Evolutionary conservation across 2,888 invertebrate species (phyloP).

Genomic region (Aporophyla nigra): DNA sequence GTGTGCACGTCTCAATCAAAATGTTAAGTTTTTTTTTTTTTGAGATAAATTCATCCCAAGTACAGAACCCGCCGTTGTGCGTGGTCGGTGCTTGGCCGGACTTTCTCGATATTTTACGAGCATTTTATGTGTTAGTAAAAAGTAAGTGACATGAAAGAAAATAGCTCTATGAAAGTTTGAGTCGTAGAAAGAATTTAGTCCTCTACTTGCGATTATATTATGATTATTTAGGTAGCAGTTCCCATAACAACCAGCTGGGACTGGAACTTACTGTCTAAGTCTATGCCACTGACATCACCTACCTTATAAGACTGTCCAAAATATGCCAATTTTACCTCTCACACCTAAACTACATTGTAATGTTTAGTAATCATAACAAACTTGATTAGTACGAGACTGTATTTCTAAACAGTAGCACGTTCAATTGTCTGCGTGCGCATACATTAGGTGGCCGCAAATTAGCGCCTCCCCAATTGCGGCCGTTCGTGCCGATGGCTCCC

Average conservation of each 20-base stretch:
- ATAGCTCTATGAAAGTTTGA: background rate
- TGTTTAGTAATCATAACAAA: background rate
- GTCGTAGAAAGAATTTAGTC: background rate
- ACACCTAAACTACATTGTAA: too few relatives aligned
- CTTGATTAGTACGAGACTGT: background rate
- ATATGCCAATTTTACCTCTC: background rate
- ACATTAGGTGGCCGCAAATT: conserved; percentile 54
- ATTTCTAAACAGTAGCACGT: conserved; percentile 13
- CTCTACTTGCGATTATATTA: background rate
- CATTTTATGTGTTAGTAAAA: background rate
- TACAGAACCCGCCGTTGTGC: too few relatives aligned
- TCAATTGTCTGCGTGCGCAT: conserved; percentile 8
- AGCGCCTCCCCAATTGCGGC: conserved; percentile 40
- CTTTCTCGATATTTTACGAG: background rate
- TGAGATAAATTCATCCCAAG: too few relatives aligned
- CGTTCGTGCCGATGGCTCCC: conserved; percentile 33
- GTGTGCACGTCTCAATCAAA: too few relatives aligned
- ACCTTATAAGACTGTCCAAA: background rate
- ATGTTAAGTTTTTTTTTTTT: too few relatives aligned
- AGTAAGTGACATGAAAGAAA: background rate
- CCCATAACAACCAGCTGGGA: too few relatives aligned
- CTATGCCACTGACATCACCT: background rate
- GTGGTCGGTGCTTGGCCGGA: too few relatives aligned
- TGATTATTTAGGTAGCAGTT: background rate
- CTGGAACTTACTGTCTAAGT: too few relatives aligned